Percentiles rank a stretch among this genome's conserved stretches.
phyloP scores from a whole-genome alignment of 1,140 invertebrate genomes.

The Drosophila repleta region DNA sequence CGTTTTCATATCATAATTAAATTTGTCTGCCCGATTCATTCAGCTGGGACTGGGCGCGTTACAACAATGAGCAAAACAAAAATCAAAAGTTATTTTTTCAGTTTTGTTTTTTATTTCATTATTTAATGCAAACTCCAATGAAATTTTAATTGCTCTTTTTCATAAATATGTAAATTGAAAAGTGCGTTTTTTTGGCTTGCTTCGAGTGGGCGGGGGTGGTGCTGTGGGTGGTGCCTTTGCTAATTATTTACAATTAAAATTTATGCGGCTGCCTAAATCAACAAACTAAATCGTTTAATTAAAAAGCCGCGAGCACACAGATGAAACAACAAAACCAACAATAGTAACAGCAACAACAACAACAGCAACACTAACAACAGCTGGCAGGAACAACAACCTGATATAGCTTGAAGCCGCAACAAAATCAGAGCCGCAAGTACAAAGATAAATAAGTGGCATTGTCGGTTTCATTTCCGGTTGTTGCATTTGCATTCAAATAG shows the following conservation, averaged over 20 bases:
- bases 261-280: conserved; percentile 75
- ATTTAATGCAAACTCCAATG: conserved; percentile 74
- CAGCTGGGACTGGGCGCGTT: neutral
- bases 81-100: neutral
- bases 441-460: conserved; percentile 82
- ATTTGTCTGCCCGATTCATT: conserved; percentile 4
- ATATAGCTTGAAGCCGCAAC: conserved; percentile 69
- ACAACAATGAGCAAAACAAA: conserved; percentile 3
- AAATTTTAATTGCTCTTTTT: conserved; percentile 70
- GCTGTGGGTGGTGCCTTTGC: neutral
- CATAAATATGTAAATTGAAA: conserved; percentile 47
- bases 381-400: conserved; percentile 27
- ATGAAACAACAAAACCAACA: conserved; percentile 40
- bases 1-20: conserved; percentile 18
- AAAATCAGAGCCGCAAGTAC: conserved; percentile 80
- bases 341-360: conserved; percentile 18
- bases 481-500: conserved; percentile 79
- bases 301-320: conserved; percentile 57
- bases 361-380: conserved; percentile 12
- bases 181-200: conserved; percentile 18
- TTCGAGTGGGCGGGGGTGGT: neutral
- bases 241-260: conserved; percentile 79
- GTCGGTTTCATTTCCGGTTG: conserved; percentile 81
- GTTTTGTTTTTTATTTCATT: conserved; percentile 54
- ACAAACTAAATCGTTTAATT: conserved; percentile 79